phyloP scores from a whole-genome alignment of 2,113 vertebrate genomes.

The Aphelocoma coerulescens region DNA sequence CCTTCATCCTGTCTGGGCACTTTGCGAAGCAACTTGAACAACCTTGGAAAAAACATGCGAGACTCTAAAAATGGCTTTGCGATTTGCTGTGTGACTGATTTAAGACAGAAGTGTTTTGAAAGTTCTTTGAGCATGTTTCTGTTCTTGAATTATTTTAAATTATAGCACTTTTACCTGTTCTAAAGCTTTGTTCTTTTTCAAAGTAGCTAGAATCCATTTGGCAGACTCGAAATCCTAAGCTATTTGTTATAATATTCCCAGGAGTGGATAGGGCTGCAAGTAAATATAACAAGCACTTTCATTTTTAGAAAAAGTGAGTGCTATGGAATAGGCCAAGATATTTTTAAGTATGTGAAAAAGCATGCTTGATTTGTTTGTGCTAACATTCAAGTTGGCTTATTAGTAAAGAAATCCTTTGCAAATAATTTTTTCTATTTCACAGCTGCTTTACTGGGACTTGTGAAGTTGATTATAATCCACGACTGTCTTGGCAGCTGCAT shows the following conservation, averaged over 20 bases:
- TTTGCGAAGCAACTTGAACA: background rate
- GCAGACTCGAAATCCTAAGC: background rate
- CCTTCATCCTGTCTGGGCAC: background rate
- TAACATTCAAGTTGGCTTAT: background rate
- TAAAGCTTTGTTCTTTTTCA: background rate
- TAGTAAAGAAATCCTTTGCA: background rate
- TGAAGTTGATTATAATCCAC: background rate
- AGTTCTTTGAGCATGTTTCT: background rate
- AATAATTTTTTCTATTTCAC: background rate
- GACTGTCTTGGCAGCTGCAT: background rate
- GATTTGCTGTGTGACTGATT: background rate
- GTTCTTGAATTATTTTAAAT: background rate
- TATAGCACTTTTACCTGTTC: background rate
- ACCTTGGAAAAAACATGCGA: accelerated
- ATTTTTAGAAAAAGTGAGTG: background rate
- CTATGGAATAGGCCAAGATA: background rate
- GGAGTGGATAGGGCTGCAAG: background rate
- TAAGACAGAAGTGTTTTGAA: background rate
- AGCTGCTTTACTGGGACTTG: background rate
- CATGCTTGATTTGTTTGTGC: background rate
- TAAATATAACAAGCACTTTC: background rate
- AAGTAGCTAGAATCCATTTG: background rate
- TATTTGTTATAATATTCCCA: background rate
- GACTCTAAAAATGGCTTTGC: background rate
- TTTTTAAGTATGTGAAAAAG: background rate